Evolutionary conservation across 2,888 invertebrate genomes (phyloP).

Genomic region (Chesias legatella): DNA sequence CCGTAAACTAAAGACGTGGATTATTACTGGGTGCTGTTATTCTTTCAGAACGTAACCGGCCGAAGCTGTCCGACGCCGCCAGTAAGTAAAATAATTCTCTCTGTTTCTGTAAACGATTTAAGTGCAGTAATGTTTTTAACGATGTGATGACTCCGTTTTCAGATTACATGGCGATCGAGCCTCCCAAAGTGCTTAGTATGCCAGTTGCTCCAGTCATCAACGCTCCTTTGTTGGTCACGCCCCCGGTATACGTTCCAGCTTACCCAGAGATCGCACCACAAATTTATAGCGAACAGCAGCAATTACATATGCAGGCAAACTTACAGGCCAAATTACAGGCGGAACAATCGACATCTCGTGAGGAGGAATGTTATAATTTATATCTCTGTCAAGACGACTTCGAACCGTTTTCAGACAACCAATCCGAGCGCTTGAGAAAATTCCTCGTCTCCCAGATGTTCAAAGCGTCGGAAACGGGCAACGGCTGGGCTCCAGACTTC

Average conservation of each 20-base stretch:
- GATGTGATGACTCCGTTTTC: constrained; percentile 36
- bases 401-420: constrained; percentile 43
- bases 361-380: constrained; percentile 34
- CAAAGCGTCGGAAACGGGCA: constrained; percentile 36
- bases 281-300: constrained; percentile 5
- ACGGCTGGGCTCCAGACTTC: constrained; percentile 54
- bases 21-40: constrained; percentile 6
- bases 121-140: constrained; percentile 12
- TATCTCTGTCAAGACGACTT: constrained; percentile 67
- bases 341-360: neutral
- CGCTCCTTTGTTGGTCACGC: constrained; percentile 18
- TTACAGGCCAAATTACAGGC: constrained; percentile 2
- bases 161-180: constrained; percentile 42
- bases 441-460: constrained; percentile 55
- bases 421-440: constrained; percentile 49
- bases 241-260: constrained; percentile 10
- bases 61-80: constrained; percentile 19
- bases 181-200: constrained; percentile 34
- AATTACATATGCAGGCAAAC: constrained; percentile 5
- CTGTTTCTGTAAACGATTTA: neutral
- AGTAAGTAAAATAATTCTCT: constrained; percentile 33
- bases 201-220: constrained; percentile 15
- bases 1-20: neutral
- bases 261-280: constrained; percentile 3
- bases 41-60: constrained; percentile 26